A percentile compares a stretch with the other conserved stretches of the same genome.
phyloP scores from a whole-genome alignment of 92 coral and sea anemone genomes.

The Palythoa heliodiscus region DNA sequence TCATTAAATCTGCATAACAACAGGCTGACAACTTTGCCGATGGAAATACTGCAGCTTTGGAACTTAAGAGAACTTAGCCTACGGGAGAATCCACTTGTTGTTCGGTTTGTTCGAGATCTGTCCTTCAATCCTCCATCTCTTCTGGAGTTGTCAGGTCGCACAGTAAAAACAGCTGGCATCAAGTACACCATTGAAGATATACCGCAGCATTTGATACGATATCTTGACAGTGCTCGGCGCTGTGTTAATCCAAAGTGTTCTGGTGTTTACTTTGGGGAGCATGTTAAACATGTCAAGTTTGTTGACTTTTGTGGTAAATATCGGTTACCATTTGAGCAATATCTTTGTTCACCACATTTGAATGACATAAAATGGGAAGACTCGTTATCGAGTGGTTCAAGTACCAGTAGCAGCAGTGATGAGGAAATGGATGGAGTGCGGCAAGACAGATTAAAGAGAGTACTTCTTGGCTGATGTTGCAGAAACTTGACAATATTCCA shows the following conservation, averaged over 20 bases:
- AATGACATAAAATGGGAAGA: constrained; percentile 88
- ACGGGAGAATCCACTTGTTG: constrained; percentile 93
- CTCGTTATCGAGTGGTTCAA: constrained; percentile 63
- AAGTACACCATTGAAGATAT: constrained; percentile 71
- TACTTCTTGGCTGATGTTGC: constrained; percentile 65
- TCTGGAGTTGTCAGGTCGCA: constrained; percentile 84
- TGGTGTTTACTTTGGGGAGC: constrained; percentile 94
- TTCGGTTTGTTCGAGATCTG: constrained; percentile 88
- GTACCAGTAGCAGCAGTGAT: constrained; percentile 71
- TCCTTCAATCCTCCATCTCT: constrained; percentile 81
- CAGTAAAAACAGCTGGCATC: constrained; percentile 73
- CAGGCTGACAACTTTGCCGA: constrained; percentile 85
- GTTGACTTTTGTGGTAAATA: constrained; percentile 98
- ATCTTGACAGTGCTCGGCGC: constrained; percentile 87
- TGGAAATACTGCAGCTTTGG: constrained; percentile 82
- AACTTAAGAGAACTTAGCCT: constrained; percentile 88
- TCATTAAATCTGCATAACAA: constrained; percentile 93
- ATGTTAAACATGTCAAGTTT: constrained; percentile 91
- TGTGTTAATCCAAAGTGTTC: constrained; percentile 94
- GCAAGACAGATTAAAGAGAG: constrained; percentile 68
- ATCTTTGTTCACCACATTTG: constrained; percentile 94
- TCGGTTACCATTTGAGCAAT: constrained; percentile 95
- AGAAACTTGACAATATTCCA: neutral
- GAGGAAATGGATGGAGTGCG: constrained; percentile 67
- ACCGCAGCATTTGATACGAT: constrained; percentile 75